phyloP scores from a whole-genome alignment of 2,888 invertebrate genomes.

The Drosophila fungiperda region DNA sequence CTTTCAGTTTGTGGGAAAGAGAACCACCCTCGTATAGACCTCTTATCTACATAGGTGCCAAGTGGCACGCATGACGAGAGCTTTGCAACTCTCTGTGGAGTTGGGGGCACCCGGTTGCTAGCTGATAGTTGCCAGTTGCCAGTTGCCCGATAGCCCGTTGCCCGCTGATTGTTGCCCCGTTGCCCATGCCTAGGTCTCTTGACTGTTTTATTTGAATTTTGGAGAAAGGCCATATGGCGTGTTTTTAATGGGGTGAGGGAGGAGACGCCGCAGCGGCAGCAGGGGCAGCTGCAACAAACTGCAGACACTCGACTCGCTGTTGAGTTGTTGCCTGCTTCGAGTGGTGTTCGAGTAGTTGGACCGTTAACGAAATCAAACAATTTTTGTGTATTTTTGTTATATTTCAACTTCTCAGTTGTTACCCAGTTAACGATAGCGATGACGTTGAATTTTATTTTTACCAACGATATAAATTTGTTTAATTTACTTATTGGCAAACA shows the following conservation, averaged over 20 bases:
- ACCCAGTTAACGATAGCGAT: slow-evolving; percentile 51
- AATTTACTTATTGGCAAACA: slow-evolving; percentile 63
- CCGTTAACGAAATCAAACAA: slow-evolving; percentile 42
- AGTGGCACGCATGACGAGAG: slow-evolving; percentile 80
- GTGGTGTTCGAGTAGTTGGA: slow-evolving; percentile 51
- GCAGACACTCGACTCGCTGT: slow-evolving; percentile 53
- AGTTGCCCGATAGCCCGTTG: slow-evolving; percentile 5
- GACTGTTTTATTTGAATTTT: slow-evolving; percentile 78
- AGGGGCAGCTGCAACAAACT: slow-evolving; percentile 11
- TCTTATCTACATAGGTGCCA: slow-evolving; percentile 72
- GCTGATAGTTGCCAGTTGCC: slow-evolving; percentile 3
- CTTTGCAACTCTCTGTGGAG: slow-evolving; percentile 60
- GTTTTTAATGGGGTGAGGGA: slow-evolving; percentile 20
- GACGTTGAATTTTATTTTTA: slow-evolving; percentile 64
- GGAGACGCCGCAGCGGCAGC: slow-evolving; percentile 34
- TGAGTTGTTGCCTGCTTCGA: slow-evolving; percentile 51
- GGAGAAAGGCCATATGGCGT: slow-evolving; percentile 77
- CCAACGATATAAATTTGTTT: slow-evolving; percentile 46
- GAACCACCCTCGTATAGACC: slow-evolving; percentile 39
- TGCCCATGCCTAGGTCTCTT: slow-evolving; percentile 54
- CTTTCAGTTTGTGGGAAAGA: neutral
- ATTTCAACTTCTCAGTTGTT: slow-evolving; percentile 5
- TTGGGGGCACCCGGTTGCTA: slow-evolving; percentile 10
- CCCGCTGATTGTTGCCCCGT: neutral
- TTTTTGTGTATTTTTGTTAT: neutral